A percentile compares a stretch with the other conserved stretches of the same genome.
These are phyloP conservation scores for Luperina testacea DNA, from an alignment of 2,888 invertebrate species.

Conservation along the genomic window DNA sequence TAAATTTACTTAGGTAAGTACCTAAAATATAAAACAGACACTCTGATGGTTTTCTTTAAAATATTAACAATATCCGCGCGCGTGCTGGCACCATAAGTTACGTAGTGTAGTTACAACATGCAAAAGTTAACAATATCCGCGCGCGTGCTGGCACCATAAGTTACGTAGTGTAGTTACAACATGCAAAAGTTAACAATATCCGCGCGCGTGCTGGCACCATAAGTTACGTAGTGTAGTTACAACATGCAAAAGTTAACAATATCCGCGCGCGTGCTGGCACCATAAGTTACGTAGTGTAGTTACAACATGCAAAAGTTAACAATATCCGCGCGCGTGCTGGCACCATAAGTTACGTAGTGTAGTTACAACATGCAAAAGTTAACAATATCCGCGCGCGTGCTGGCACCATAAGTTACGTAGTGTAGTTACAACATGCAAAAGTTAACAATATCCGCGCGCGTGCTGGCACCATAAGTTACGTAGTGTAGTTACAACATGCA, in stretches of 20 bases:
- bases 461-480: not conserved
- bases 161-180: not conserved
- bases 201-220: not conserved
- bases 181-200: too few species aligned
- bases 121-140: too few species aligned
- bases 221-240: not conserved
- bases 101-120: not conserved
- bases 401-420: not conserved
- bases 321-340: not conserved
- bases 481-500: not conserved
- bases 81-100: not conserved
- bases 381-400: not conserved
- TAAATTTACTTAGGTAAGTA: not conserved
- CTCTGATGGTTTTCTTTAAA: not conserved
- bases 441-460: not conserved
- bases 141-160: not conserved
- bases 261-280: not conserved
- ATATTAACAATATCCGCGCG: not conserved
- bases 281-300: not conserved
- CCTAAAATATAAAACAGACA: not conserved
- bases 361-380: not conserved
- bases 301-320: not conserved
- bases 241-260: not conserved
- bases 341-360: not conserved
- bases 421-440: not conserved